These are phyloP conservation scores for Meleagris gallopavo DNA, from an alignment of 2,113 vertebrate species.

Conservation along the genomic window DNA sequence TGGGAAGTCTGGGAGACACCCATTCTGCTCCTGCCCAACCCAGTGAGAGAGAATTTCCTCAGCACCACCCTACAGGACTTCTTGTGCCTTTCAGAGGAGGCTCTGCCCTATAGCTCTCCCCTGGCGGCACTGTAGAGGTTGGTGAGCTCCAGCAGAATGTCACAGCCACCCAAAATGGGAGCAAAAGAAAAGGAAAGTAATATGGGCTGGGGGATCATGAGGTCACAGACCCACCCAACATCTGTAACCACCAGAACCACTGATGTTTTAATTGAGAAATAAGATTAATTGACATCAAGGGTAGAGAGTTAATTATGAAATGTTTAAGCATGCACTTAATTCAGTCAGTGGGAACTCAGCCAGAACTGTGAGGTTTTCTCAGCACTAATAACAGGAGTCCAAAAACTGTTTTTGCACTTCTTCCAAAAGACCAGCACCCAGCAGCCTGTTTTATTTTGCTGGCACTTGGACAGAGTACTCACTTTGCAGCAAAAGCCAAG, in stretches of 20 bases:
- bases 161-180: background rate
- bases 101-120: background rate
- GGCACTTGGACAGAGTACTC: background rate
- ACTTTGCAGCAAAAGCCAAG: background rate
- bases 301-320: background rate
- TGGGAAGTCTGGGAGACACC: background rate
- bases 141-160: background rate
- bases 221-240: background rate
- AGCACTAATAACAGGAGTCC: background rate
- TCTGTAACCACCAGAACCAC: background rate
- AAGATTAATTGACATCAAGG: background rate
- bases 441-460: background rate
- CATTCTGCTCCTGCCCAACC: background rate
- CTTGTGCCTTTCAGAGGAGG: background rate
- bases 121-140: background rate
- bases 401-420: background rate
- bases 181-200: background rate
- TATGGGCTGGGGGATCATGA: background rate
- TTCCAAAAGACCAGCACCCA: background rate
- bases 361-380: background rate
- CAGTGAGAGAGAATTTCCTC: background rate
- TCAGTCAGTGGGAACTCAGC: background rate
- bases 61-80: background rate
- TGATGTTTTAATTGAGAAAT: background rate
- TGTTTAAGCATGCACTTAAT: background rate